These are phyloP conservation scores for Tamias sibiricus DNA, from an alignment of 2,113 vertebrate genomes.

Conservation along the genomic window DNA sequence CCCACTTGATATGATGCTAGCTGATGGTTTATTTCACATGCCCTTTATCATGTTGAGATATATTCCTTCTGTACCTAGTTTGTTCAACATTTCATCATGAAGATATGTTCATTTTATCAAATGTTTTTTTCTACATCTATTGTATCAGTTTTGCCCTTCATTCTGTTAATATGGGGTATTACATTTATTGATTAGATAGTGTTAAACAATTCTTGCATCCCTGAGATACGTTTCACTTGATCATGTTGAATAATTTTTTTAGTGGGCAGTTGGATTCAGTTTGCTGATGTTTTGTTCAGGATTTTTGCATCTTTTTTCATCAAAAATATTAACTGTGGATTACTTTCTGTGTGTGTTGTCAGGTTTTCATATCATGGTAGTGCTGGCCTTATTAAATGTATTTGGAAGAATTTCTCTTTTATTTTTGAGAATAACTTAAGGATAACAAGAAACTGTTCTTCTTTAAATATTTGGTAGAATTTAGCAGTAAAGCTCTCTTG, in stretches of 20 bases:
- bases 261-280: background rate
- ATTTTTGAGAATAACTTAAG: background rate
- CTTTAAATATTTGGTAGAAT: background rate
- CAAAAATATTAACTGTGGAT: background rate
- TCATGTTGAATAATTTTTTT: background rate
- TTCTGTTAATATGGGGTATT: background rate
- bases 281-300: background rate
- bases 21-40: no score
- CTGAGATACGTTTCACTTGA: background rate
- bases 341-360: background rate
- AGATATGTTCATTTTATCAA: background rate
- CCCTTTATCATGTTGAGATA: no score
- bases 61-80: background rate
- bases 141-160: background rate
- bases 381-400: background rate
- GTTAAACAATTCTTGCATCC: background rate
- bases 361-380: background rate
- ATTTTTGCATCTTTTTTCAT: background rate
- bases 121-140: background rate
- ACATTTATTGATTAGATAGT: background rate
- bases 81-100: background rate
- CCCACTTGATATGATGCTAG: no score
- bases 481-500: no score
- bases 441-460: background rate
- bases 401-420: background rate